Evolutionary conservation across 2,113 vertebrate species (phyloP).

Genomic region (Malaclemys terrapin): DNA sequence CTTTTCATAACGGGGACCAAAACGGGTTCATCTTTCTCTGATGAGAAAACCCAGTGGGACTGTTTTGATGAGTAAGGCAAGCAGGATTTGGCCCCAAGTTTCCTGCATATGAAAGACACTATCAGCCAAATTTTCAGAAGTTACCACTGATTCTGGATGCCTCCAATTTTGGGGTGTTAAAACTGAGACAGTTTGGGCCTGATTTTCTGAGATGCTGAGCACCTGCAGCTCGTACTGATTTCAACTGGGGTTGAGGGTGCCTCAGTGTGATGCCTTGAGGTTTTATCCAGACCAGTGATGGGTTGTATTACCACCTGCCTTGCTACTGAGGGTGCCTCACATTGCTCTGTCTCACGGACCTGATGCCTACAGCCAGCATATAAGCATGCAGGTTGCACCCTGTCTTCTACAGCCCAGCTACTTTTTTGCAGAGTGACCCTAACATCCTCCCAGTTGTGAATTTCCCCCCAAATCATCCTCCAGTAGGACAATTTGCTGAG

Average conservation of each 20-base stretch:
- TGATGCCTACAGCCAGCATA: no score
- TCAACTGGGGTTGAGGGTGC: not conserved
- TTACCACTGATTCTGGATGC: not conserved
- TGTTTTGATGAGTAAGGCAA: not conserved
- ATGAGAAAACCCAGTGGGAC: not conserved
- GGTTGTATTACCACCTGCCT: no score
- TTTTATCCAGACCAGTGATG: no score
- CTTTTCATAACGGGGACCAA: not conserved
- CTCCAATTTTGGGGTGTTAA: not conserved
- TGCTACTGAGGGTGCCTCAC: no score
- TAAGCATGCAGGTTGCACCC: no score
- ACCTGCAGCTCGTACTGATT: accelerated
- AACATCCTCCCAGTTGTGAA: not conserved
- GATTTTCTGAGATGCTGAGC: not conserved
- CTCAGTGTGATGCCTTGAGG: no score
- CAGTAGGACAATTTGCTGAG: not conserved
- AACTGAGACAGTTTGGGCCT: no score
- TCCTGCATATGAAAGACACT: not conserved
- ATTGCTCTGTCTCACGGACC: no score
- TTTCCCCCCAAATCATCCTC: not conserved
- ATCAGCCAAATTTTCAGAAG: not conserved
- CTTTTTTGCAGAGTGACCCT: not conserved
- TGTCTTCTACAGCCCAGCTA: not conserved
- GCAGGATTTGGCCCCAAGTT: not conserved
- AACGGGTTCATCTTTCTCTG: not conserved